Evolutionary conservation across 2,113 vertebrate species (phyloP).

Genomic region (Psilopsiagon aurifrons): DNA sequence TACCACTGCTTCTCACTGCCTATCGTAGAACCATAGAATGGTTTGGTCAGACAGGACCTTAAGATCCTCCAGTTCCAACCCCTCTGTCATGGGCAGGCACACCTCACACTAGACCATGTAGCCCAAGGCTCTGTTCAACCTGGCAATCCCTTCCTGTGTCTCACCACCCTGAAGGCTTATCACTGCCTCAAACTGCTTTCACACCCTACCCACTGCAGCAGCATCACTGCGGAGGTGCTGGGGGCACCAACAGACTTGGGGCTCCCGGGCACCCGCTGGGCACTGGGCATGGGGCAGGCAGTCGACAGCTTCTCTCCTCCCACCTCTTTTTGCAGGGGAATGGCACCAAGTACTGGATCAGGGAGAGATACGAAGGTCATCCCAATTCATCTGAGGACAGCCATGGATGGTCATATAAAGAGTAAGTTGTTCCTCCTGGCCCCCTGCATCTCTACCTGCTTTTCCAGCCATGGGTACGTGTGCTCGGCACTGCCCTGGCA

Average conservation of each 20-base stretch:
- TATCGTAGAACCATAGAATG: no score
- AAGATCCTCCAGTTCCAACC: not conserved
- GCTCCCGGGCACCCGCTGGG: no score
- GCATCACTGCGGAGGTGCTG: not conserved
- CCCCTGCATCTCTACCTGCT: not conserved
- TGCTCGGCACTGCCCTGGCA: no score
- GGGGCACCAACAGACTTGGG: accelerated
- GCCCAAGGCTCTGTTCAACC: no score
- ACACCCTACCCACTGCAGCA: not conserved
- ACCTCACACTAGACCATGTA: no score
- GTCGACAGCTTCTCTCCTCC: not conserved
- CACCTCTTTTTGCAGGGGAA: not conserved
- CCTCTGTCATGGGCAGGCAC: no score
- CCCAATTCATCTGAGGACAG: not conserved
- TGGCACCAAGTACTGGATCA: accelerated
- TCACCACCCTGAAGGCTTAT: no score
- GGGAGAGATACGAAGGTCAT: not conserved
- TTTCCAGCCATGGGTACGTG: no score
- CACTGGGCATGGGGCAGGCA: accelerated
- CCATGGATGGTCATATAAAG: not conserved
- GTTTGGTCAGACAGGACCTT: no score
- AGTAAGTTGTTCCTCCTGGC: not conserved
- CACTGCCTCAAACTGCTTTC: no score
- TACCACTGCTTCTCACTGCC: no score
- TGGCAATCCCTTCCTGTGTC: no score